A percentile compares a stretch with the other conserved stretches of the same genome.
Evolutionary conservation across 2,113 vertebrate species (phyloP).

Genomic region (Megaleporinus macrocephalus): DNA sequence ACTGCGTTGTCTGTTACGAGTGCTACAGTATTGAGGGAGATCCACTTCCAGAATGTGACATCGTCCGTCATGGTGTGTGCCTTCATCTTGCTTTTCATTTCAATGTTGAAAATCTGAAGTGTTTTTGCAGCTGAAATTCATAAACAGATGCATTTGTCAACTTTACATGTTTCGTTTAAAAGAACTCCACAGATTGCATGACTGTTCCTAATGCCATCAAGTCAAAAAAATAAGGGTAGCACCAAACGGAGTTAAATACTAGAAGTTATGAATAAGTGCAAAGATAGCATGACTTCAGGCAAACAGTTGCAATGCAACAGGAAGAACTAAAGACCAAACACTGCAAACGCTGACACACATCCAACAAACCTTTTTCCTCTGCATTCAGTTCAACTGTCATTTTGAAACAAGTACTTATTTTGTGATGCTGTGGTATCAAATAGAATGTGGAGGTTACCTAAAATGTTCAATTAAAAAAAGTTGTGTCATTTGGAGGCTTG

Average conservation of each 20-base stretch:
- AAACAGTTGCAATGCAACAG: conserved; percentile 65
- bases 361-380: conserved; percentile 65
- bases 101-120: conserved; percentile 99
- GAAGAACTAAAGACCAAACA: conserved; percentile 65
- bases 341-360: conserved; percentile 58
- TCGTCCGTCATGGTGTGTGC: conserved; percentile 99
- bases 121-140: conserved; percentile 93
- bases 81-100: conserved; percentile 99
- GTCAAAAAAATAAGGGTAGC: conserved; percentile 31
- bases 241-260: conserved; percentile 41
- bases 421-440: not conserved
- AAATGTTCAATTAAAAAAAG: not conserved
- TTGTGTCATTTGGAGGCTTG: too few relatives aligned
- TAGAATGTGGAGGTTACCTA: not conserved
- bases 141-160: conserved; percentile 25
- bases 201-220: too few relatives aligned
- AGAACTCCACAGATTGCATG: too few relatives aligned
- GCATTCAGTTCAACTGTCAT: conserved; percentile 67
- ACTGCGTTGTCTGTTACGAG: conserved; percentile 98
- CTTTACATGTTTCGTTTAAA: not conserved
- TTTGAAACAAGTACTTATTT: not conserved
- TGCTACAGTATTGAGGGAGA: conserved; percentile 96
- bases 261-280: conserved; percentile 53
- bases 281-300: conserved; percentile 60
- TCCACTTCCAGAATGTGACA: conserved; percentile 99